Base-by-base conservation (phyloP, 2,113 vertebrate species). In the Boleophthalmus pectinirostris region DNA sequence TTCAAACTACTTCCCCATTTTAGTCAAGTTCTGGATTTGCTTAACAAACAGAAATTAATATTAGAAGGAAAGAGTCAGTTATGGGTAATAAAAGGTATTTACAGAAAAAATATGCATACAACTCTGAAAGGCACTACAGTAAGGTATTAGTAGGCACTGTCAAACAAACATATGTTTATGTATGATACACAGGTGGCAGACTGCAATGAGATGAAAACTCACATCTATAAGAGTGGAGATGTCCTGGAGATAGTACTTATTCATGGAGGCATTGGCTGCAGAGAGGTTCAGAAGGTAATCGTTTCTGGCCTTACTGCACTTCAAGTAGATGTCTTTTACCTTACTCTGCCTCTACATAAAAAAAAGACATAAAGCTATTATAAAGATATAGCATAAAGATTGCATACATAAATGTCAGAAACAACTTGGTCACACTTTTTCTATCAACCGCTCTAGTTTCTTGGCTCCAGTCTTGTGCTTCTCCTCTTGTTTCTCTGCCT, bases 251-350 rank as follows among this genome's bases (percentile, higher is more conserved):
- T 94, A 97, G 83, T 96, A 96, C 79, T 94, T 95, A 77, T 90
- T 92, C 88, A 96, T 89, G 0, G 94, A 94, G 0, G 94, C 87
- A 0, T 97, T 97, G 74, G 94, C 94, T 0, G 93, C 93, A 43
- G 93, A 90, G 75, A 97, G 81, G 88, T 92, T 96, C 54, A 97
- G 91, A 72, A 97, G 93, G 82, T 97, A 97, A 33, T 96, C 95
- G 0, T 97, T 97, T 43, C 96, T 91, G 0, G 95, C 95, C 82
- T 95, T 96, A 29, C 92, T 96, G 85, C 94, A 94, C 78, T 96
- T 97, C 72, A 95, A 86, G 70, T 94, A 88, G 60, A 92, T 94
- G 25, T 96, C 96, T 78, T 94, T 78, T 66, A 92, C 94, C 76
- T 96, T 96, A 43, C 86, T 82, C 74, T 95, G 95, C 68, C 95